Conservation (phyloP, 2,888 invertebrate species). For the Seladonia tumulorum region DNA sequence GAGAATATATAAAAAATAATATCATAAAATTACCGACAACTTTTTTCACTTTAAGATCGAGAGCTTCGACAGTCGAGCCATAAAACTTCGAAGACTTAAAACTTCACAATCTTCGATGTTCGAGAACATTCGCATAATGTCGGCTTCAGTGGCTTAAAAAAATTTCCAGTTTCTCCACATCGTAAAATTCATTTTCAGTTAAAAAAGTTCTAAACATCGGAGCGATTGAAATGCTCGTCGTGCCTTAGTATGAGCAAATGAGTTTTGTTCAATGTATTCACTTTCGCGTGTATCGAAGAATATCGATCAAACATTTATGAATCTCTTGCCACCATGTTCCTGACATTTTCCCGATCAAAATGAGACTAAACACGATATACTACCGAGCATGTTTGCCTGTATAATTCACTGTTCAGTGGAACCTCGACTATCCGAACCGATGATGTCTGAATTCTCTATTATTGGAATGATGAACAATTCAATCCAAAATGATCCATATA, state of each 20-base stretch:
- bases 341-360: neutral
- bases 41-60: neutral
- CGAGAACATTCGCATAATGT: neutral
- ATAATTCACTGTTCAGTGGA: neutral
- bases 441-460: neutral
- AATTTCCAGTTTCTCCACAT: neutral
- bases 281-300: neutral
- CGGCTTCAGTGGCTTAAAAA: neutral
- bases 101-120: neutral
- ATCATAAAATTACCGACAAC: neutral
- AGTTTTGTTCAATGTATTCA: neutral
- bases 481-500: neutral
- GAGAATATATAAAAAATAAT: too few species aligned
- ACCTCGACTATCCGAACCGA: neutral
- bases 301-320: neutral
- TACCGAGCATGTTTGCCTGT: neutral
- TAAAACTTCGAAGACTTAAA: neutral
- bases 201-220: neutral
- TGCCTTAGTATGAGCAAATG: neutral
- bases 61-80: neutral
- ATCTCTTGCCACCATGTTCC: too few species aligned
- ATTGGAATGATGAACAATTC: neutral
- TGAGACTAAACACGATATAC: neutral
- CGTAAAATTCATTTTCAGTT: neutral
- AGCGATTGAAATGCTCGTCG: neutral